Percentiles rank a stretch among this genome's conserved stretches.
These are phyloP conservation scores for Leptopilina myrica DNA, from an alignment of 2,888 invertebrate species.

Conservation along the genomic window DNA sequence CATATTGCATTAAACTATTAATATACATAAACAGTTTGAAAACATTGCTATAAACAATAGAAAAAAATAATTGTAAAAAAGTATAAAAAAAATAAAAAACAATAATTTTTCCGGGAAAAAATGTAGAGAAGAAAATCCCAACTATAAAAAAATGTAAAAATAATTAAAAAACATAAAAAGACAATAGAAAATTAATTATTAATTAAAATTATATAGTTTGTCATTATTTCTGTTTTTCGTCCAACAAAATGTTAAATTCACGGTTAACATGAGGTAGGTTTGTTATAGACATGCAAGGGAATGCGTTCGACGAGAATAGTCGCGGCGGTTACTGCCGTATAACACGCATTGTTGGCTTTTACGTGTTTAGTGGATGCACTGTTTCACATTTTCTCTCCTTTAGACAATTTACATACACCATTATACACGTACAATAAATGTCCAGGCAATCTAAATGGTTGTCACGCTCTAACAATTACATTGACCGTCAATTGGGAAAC, in stretches of 20 bases:
- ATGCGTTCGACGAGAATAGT: conserved; percentile 25
- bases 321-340: conserved; percentile 22
- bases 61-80: too few relatives aligned
- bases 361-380: conserved; percentile 15
- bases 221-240: background rate
- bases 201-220: too few relatives aligned
- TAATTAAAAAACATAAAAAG: too few relatives aligned
- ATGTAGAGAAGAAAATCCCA: too few relatives aligned
- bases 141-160: too few relatives aligned
- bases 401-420: background rate
- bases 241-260: background rate
- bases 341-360: conserved; percentile 35
- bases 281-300: background rate
- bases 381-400: conserved; percentile 10
- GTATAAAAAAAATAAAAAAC: too few relatives aligned
- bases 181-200: too few relatives aligned
- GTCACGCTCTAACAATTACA: conserved; percentile 31
- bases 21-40: too few relatives aligned
- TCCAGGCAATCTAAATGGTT: background rate
- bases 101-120: too few relatives aligned
- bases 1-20: too few relatives aligned
- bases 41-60: too few relatives aligned
- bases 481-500: conserved; percentile 24
- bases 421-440: background rate
- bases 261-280: background rate